Evolutionary conservation across 2,797 vertebrate genomes (phyloP).

Genomic region (Tinamus major): DNA sequence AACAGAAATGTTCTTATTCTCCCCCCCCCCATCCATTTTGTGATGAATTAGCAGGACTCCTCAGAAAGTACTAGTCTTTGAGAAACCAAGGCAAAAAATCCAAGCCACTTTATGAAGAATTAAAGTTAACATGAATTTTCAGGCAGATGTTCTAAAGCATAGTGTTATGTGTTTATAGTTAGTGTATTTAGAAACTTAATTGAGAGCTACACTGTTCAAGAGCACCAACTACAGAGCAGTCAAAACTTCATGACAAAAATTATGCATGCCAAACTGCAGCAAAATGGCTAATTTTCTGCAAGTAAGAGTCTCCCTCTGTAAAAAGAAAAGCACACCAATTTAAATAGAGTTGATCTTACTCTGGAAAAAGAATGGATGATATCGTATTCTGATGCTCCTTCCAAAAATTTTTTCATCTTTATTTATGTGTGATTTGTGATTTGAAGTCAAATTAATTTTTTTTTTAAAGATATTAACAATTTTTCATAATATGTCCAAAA

Average conservation of each 20-base stretch:
- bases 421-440: neutral
- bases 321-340: neutral
- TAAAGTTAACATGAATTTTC: neutral
- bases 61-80: neutral
- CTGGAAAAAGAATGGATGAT: neutral
- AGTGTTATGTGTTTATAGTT: neutral
- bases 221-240: neutral
- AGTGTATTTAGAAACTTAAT: neutral
- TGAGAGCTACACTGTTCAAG: neutral
- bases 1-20: neutral
- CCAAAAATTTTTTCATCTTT: neutral
- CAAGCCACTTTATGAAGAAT: neutral
- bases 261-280: neutral
- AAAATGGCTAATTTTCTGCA: neutral
- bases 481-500: neutral
- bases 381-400: neutral
- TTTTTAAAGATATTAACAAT: neutral
- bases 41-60: neutral
- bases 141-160: neutral
- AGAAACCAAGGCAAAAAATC: neutral
- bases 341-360: neutral
- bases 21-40: neutral
- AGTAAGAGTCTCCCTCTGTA: neutral
- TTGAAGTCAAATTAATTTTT: neutral
- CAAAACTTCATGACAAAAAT: neutral